A percentile compares a stretch with the other conserved stretches of the same genome.
Conservation (phyloP, 2,113 vertebrate species). For the Raja brachyura region DNA sequence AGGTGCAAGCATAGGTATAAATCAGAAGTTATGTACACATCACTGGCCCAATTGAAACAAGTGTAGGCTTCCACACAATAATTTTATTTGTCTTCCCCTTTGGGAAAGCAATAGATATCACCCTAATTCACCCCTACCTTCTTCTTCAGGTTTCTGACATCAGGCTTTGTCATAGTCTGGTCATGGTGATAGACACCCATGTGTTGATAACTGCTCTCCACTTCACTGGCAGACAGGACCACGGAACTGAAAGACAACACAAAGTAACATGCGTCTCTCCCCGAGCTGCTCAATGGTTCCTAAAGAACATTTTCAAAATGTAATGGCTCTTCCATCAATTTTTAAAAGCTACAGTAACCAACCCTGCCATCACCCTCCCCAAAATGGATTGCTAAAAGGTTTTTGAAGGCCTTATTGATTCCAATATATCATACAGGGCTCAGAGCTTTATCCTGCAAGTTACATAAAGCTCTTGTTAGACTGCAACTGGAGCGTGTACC, state of each 20-base stretch:
- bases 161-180: conserved; percentile 24
- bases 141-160: conserved; percentile 16
- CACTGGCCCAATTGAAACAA: conserved; percentile 21
- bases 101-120: conserved; percentile 22
- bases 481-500: not conserved
- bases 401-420: not conserved
- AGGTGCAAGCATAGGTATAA: not conserved
- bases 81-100: conserved; percentile 18
- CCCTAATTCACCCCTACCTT: conserved; percentile 34
- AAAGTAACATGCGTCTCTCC: not conserved
- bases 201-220: conserved; percentile 14
- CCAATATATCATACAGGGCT: not conserved
- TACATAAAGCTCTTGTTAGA: not conserved
- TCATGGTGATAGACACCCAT: not conserved
- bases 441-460: not conserved
- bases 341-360: not conserved
- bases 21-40: conserved; percentile 14
- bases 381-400: not conserved
- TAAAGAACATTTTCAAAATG: not conserved
- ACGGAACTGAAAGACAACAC: conserved; percentile 35
- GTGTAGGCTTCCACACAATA: conserved; percentile 17
- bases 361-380: not conserved
- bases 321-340: not conserved
- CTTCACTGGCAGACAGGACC: not conserved
- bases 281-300: not conserved